Evolutionary conservation across 1,140 invertebrate genomes (phyloP), one percentile per base, ranked within the genome.

Genomic region (Drosophila lowei): DNA sequence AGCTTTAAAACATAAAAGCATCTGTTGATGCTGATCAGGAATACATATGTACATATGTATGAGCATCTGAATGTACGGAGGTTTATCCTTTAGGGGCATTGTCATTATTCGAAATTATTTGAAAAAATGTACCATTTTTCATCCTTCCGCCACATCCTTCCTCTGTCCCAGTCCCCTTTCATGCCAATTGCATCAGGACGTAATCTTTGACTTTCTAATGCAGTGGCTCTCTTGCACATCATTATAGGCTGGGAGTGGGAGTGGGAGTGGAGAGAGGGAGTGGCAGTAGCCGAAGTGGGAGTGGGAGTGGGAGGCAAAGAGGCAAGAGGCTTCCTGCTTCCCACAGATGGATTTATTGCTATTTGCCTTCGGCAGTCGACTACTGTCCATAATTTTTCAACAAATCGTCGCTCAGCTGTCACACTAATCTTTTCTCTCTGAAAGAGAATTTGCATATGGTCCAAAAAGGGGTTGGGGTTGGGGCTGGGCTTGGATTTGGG

Each of bases 361-460:
- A 86, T 83, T 78, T 74, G 66, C 68, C 70, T 64, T 41, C 73
- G 67, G 73, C 80, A 54, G 47, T 46, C 83, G 77, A 85, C 81
- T 86, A 86, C 81, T 86, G 83, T 86, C 83, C 83, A 86, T 86
- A 86, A 86, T 86, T 86, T 86, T 77, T 79, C 78, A 88, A 83
- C 83, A 86, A 86, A 88, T 88, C 75, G 81, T 88, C 83, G 81
- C 84, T 86, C 78, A 88, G 83, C 83, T 86, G 83, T 86, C 83
- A 88, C 83, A 88, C 78, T 88, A 88, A 86, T 86, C 83, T 83
- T 65, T 55, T 61, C 61, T 63, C 59, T 42, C 55, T 47, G 28
- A 38, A 46, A 41, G 25, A 62, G 58, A 75, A 88, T 89, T 86
- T 88, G 84, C 83, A 86, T 86, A 86, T 89, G 73, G 75, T 56